Evolutionary conservation across 2,113 vertebrate genomes (phyloP).

Genomic region (Calidris pugnax): DNA sequence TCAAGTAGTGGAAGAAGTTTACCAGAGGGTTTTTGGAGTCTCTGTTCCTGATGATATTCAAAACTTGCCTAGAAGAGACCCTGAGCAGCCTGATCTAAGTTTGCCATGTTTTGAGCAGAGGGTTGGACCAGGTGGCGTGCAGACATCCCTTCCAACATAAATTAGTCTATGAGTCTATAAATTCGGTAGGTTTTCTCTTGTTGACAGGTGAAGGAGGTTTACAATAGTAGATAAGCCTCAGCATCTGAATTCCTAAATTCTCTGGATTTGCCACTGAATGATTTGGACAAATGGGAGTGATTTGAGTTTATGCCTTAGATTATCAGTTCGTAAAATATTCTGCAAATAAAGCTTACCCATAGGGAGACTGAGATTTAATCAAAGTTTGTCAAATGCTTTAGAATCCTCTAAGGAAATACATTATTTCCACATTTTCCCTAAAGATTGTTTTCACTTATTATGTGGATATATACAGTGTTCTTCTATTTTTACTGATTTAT

Average conservation of each 20-base stretch:
- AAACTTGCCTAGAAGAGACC: not conserved
- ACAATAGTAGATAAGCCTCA: not conserved
- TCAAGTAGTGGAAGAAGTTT: not conserved
- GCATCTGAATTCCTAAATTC: not conserved
- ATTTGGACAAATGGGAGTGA: not conserved
- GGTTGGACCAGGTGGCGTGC: fast-evolving
- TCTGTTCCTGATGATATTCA: not conserved
- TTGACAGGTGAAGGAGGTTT: not conserved
- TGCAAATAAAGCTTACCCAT: not conserved
- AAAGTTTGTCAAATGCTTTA: not conserved
- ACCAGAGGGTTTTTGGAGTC: not conserved
- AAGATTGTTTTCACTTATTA: not conserved
- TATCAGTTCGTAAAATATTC: not conserved
- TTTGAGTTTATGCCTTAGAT: not conserved
- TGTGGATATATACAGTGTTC: not conserved
- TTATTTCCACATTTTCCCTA: not conserved
- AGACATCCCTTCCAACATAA: not conserved
- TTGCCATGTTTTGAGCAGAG: not conserved
- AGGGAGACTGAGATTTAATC: not conserved
- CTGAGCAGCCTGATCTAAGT: not conserved
- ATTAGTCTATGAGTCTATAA: fast-evolving
- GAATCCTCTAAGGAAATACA: not conserved
- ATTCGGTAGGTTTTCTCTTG: not conserved
- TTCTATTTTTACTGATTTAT: not conserved
- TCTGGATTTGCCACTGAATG: not conserved